Conservation (phyloP, 2,797 vertebrate genomes). For the Macroramphosus scolopax region DNA sequence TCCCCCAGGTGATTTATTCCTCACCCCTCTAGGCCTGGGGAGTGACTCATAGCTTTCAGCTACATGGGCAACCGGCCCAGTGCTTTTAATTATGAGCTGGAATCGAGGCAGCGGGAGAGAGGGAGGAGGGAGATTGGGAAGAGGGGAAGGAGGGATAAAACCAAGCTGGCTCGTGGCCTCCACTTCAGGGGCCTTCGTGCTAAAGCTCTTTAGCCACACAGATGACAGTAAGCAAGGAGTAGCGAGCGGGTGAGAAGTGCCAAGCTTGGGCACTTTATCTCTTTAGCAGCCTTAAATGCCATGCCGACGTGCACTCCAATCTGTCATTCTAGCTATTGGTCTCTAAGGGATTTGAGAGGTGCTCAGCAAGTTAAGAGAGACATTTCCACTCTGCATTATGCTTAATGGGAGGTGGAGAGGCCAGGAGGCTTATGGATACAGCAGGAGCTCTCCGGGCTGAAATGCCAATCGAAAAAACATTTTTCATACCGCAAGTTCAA, state of each 20-base stretch:
- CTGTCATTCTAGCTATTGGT: slow-evolving; percentile 73
- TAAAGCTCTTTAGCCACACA: slow-evolving; percentile 74
- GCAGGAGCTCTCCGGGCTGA: slow-evolving; percentile 55
- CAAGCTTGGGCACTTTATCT: slow-evolving; percentile 72
- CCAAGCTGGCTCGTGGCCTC: slow-evolving; percentile 60
- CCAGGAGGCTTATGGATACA: slow-evolving; percentile 67
- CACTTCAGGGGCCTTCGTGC: slow-evolving; percentile 62
- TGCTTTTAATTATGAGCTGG: slow-evolving; percentile 75
- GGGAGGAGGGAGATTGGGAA: slow-evolving; percentile 35
- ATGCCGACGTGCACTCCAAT: slow-evolving; percentile 65
- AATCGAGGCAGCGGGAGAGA: slow-evolving; percentile 47
- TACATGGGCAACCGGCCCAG: slow-evolving; percentile 71
- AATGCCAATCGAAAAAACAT: slow-evolving; percentile 66
- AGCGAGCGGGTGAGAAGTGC: slow-evolving; percentile 64
- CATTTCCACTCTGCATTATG: slow-evolving; percentile 72
- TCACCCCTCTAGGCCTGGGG: slow-evolving; percentile 62
- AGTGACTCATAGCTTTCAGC: slow-evolving; percentile 79
- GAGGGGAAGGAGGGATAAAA: slow-evolving; percentile 62
- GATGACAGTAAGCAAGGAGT: slow-evolving; percentile 71
- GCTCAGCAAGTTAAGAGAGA: slow-evolving; percentile 69
- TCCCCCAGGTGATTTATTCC: slow-evolving; percentile 77
- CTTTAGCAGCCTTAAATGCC: slow-evolving; percentile 77
- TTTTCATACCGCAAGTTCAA: slow-evolving; percentile 56
- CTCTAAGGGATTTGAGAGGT: slow-evolving; percentile 74
- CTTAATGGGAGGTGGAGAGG: slow-evolving; percentile 75